Base-by-base conservation (phyloP, 1,140 invertebrate genomes). In the Meloidogyne hapla region DNA sequence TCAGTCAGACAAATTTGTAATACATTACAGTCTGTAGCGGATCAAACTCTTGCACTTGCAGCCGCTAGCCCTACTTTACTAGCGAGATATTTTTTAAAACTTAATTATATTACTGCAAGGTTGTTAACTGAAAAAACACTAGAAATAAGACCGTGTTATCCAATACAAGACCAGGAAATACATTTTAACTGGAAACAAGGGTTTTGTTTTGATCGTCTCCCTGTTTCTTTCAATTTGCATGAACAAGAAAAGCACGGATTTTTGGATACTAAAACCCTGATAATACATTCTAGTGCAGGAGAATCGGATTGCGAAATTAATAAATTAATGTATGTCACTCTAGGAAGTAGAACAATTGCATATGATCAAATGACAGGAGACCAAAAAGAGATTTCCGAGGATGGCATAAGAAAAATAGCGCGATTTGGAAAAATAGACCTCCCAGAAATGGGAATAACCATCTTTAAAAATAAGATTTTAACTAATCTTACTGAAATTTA, bases 401-500 rank as follows among this genome's bases (percentile, higher is more conserved):
- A 33, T 0, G 26, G 38, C 2, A 69, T 69, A 0, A 38, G 56
- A 2, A 69, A 33, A 42, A 28, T 69, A 45, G 25, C 25, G 8
- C 68, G 68, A 6, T 69, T 45, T 18, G 68, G 68, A 23, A 69
- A 42, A 9, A 69, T 69, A 0, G 68, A 69, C 6, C 21, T 69
- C 1, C 68, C 68, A 15, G 68, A 69, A 28, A 33, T 69, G 0
- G 18, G 68, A 10, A 28, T 69, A 1, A 69, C 68, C 8, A 18
- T 69, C 4, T 69, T 69, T 2, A 69, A 69, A 69, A 69, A 69
- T 61, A 69, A 69, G 28, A 48, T 69, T 4, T 45, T 69, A 23
- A 48, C 68, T n/a, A 69, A 69, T 6, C 38, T 69, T 18, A 69
- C 25, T 33, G 68, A 69, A 15, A 25, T 69, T 10, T 69, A 69